A percentile compares a stretch with the other conserved stretches of the same genome.
Conservation (phyloP, 1,140 invertebrate genomes). For the Hyposmocoma kahamanoa region DNA sequence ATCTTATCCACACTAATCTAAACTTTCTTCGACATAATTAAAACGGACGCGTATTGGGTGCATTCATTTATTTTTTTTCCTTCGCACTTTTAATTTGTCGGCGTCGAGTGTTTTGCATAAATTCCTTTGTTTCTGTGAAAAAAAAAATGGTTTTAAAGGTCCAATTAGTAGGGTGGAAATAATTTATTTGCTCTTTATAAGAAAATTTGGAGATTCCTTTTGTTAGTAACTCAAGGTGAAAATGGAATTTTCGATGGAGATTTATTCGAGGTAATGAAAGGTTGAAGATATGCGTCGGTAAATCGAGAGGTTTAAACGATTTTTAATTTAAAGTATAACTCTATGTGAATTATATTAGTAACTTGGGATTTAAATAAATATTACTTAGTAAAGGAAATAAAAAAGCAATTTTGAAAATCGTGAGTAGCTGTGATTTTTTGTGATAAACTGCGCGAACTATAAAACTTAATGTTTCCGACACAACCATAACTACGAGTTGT, state of each 20-base stretch:
- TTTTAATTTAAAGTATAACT: too few relatives aligned
- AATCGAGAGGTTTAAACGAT: too few relatives aligned
- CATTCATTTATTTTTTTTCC: constrained; percentile 57
- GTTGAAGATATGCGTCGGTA: too few relatives aligned
- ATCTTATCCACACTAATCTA: constrained; percentile 26
- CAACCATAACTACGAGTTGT: constrained; percentile 33
- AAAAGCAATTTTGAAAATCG: neutral
- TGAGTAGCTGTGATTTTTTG: constrained; percentile 2
- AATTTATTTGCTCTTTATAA: constrained; percentile 61
- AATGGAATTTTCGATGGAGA: neutral
- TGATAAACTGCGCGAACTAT: constrained; percentile 25
- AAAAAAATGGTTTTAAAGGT: constrained; percentile 35
- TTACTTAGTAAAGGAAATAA: neutral
- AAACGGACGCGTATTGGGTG: constrained; percentile 54
- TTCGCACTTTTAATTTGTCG: constrained; percentile 62
- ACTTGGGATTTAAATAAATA: too few relatives aligned
- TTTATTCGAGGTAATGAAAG: too few relatives aligned
- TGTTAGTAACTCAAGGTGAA: constrained; percentile 10
- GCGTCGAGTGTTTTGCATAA: constrained; percentile 61
- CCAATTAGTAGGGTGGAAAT: constrained; percentile 53
- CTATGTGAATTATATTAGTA: too few relatives aligned
- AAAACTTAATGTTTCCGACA: constrained; percentile 31
- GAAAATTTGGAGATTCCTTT: constrained; percentile 29
- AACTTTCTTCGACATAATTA: constrained; percentile 42
- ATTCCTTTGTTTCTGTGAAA: constrained; percentile 40